Conservation (phyloP, 2,797 vertebrate species). For the Telmatherina bonti region DNA sequence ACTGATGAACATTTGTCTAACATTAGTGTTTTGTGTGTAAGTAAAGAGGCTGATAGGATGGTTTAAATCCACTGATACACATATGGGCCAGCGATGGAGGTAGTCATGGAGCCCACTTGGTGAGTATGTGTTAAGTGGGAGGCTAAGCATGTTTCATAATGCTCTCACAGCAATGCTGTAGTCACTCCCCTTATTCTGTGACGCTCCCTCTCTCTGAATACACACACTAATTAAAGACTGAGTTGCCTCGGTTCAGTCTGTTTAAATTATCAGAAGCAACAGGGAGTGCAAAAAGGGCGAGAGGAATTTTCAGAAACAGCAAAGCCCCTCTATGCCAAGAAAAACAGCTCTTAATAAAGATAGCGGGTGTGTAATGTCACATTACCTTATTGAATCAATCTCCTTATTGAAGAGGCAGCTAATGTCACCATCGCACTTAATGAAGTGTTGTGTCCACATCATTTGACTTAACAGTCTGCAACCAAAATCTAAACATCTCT, state of each 20-base stretch:
- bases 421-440: background rate
- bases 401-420: background rate
- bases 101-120: background rate
- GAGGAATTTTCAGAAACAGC: background rate
- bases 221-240: background rate
- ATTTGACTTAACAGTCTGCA: background rate
- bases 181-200: background rate
- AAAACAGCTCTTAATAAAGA: conserved; percentile 2
- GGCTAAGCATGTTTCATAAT: background rate
- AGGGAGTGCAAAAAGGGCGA: background rate
- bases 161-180: background rate
- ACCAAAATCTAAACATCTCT: background rate
- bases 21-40: background rate
- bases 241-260: background rate
- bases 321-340: background rate
- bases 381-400: conserved; percentile 9
- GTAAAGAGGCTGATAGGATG: background rate
- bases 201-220: background rate
- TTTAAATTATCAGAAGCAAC: background rate
- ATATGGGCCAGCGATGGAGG: background rate
- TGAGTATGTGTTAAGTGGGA: background rate
- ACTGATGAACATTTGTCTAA: background rate
- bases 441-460: background rate
- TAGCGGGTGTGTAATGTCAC: background rate
- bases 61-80: background rate